Conservation (phyloP, 53 echinoderm and acorn worm species). For the Actinopyga echinites region DNA sequence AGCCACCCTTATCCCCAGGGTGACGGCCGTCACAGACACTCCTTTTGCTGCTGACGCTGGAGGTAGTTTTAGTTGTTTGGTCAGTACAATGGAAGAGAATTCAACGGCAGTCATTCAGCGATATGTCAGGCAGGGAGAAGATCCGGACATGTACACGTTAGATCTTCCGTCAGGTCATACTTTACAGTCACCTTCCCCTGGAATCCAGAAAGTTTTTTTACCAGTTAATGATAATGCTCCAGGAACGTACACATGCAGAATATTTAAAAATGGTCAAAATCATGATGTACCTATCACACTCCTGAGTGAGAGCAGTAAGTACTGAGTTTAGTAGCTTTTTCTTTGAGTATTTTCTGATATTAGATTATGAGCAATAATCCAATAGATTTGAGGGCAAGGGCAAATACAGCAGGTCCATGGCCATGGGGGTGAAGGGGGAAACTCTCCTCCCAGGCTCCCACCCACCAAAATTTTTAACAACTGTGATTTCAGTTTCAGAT, state of each 20-base stretch:
- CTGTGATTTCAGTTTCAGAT: too few relatives aligned
- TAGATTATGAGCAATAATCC: too few relatives aligned
- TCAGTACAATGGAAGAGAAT: constrained; percentile 7
- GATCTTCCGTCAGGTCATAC: background rate
- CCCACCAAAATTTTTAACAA: too few relatives aligned
- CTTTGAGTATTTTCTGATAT: too few relatives aligned
- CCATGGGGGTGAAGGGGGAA: too few relatives aligned
- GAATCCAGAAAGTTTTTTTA: background rate
- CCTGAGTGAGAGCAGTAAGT: constrained; percentile 21
- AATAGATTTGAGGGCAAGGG: too few relatives aligned
- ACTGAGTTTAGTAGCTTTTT: background rate
- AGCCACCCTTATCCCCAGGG: background rate
- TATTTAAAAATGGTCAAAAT: constrained; percentile 33
- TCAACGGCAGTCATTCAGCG: background rate
- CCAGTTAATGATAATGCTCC: constrained; percentile 24
- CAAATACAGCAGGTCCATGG: too few relatives aligned
- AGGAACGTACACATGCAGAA: constrained; percentile 23
- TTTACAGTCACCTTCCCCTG: background rate
- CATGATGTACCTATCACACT: constrained; percentile 19
- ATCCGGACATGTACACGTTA: background rate
- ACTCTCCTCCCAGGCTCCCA: too few relatives aligned
- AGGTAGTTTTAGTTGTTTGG: constrained; percentile 11
- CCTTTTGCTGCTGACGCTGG: constrained; percentile 16
- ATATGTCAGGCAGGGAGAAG: constrained; percentile 25
- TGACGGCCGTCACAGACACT: constrained; percentile 10